Evolutionary conservation across 2,888 invertebrate species (phyloP), one percentile per base, ranked within the genome.

Genomic region (Tetragonula carbonaria): DNA sequence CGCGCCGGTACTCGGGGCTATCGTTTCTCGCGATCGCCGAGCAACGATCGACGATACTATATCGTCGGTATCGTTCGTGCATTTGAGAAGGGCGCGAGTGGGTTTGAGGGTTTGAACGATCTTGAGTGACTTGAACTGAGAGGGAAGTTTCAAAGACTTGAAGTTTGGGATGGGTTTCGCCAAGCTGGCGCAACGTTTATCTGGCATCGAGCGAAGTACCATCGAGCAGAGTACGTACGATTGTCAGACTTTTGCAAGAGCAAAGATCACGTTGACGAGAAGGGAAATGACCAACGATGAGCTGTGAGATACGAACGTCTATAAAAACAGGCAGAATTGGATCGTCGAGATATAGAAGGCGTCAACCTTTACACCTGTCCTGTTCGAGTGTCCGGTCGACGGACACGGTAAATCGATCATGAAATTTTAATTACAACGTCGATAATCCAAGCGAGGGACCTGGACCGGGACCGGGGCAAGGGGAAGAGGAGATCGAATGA

Each of bases 351-450:
- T 63, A 66, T 63, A 70, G 75, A 57, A 72, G 53, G 80, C 73
- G 78, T 80, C 84, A 65, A 74, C 74, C 74, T 33, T 81, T 74
- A 45, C 84, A 75, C 84, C 71, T 84, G 80, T 82, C 80, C 55
- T 53, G 62, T 50, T 74, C 65, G 28, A 51, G 51, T 45, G 62
- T 73, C 59, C 59, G 11, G 2, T 14, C 18, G 33, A 21, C 16
- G 67, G 62, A 76, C 73, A 70, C 70, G 51, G 38, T 71, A 67
- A 77, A 85, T 84, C 84, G 84, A 84, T 84, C 85, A 84, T 78
- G 77, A 84, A 84, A 72, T 84, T 84, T 84, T 84, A 84, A 84
- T 84, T 84, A 67, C 65, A 55, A 59, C 68, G 62, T 6, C 59
- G 78, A 67, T 74, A 73, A 84, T 74, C 68, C 23, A 81, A 55